phyloP scores from a whole-genome alignment of 2,797 vertebrate species.

The Chrosomus eos region DNA sequence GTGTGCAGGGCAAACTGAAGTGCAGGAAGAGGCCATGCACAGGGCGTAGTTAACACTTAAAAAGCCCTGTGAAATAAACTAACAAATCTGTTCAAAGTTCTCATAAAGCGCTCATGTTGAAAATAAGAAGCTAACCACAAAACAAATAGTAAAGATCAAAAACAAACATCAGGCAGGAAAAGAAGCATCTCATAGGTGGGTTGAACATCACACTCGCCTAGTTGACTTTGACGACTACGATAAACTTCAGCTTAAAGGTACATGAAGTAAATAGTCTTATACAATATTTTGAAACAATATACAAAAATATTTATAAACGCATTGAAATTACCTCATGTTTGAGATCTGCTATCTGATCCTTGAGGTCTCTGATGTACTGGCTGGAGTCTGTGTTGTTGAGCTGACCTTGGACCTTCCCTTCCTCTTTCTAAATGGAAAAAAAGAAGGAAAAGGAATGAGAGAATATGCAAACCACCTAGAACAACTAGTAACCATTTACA shows the following conservation, averaged over 20 bases:
- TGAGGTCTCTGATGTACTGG: constrained; percentile 94
- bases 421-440: constrained; percentile 88
- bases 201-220: neutral
- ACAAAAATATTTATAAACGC: neutral
- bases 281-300: neutral
- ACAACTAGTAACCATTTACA: neutral
- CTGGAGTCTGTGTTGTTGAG: constrained; percentile 94
- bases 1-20: constrained; percentile 49
- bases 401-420: constrained; percentile 95
- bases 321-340: constrained; percentile 89
- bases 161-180: constrained; percentile 40
- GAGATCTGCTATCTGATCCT: constrained; percentile 94
- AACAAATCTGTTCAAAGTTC: constrained; percentile 65
- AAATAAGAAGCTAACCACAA: constrained; percentile 56
- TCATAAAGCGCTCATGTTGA: constrained; percentile 43
- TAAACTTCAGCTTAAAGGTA: neutral
- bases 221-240: constrained; percentile 11
- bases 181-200: neutral
- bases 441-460: neutral
- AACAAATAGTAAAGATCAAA: constrained; percentile 54
- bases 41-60: constrained; percentile 80
- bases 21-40: constrained; percentile 74
- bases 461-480: neutral
- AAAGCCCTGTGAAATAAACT: constrained; percentile 62
- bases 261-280: neutral